These are phyloP conservation scores for Catostomus latipinnis DNA, from an alignment of 2,797 vertebrate genomes.

Conservation along the genomic window DNA sequence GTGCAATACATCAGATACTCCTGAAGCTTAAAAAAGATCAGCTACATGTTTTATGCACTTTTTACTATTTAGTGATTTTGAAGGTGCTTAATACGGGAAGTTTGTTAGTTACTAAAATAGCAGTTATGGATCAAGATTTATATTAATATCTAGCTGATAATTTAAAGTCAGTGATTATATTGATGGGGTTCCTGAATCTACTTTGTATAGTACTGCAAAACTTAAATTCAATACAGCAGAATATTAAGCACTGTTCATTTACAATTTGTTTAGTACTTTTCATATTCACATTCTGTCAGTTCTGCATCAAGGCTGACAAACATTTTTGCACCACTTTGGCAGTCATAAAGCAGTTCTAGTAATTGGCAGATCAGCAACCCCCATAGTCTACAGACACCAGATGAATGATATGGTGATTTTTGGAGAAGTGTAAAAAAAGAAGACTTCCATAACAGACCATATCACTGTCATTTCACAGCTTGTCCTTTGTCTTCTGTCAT, in stretches of 20 bases:
- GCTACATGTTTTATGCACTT: conserved; percentile 51
- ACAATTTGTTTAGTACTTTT: conserved; percentile 66
- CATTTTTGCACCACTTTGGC: conserved; percentile 76
- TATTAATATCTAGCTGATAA: conserved; percentile 63
- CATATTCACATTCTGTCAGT: conserved; percentile 72
- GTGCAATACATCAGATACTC: conserved; percentile 45
- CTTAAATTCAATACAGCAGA: conserved; percentile 78
- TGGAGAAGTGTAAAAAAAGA: conserved; percentile 46
- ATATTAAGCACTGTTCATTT: conserved; percentile 79
- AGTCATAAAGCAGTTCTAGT: conserved; percentile 70
- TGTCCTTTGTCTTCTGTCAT: conserved; percentile 20
- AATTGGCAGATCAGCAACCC: conserved; percentile 58
- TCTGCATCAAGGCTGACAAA: conserved; percentile 74
- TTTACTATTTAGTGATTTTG: conserved; percentile 71
- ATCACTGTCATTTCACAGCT: conserved; percentile 48
- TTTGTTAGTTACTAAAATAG: conserved; percentile 77
- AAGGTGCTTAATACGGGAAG: conserved; percentile 76
- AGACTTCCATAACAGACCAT: conserved; percentile 28
- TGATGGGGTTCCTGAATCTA: conserved; percentile 76
- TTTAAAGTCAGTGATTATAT: conserved; percentile 79
- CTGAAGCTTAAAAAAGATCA: conserved; percentile 38
- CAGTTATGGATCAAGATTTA: conserved; percentile 76
- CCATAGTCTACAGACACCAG: conserved; percentile 47
- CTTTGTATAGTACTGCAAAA: conserved; percentile 73
- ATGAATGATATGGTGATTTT: conserved; percentile 51